These are phyloP conservation scores for Timandra comae DNA, from an alignment of 2,888 invertebrate species.

Conservation along the genomic window DNA sequence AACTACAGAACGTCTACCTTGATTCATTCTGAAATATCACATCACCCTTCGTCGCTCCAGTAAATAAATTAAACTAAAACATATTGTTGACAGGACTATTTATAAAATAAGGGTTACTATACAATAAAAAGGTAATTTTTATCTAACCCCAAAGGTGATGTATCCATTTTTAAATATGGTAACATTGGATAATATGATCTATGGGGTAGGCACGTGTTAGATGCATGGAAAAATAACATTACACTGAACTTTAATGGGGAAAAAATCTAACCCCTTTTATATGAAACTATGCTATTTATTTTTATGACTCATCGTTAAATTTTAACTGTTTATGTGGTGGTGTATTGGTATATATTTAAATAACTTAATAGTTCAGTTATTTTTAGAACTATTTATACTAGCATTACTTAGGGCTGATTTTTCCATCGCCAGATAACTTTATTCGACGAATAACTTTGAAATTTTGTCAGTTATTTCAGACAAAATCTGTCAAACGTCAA, in stretches of 20 bases:
- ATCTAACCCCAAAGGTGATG: constrained; percentile 47
- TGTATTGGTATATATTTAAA: not conserved
- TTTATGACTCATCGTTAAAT: constrained; percentile 38
- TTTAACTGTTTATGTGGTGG: constrained; percentile 24
- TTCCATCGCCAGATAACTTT: no score
- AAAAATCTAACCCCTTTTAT: constrained; percentile 30
- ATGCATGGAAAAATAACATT: constrained; percentile 48
- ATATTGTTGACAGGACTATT: constrained; percentile 61
- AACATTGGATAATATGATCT: constrained; percentile 50
- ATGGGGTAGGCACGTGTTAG: constrained; percentile 54
- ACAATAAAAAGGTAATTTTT: constrained; percentile 59
- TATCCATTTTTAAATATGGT: constrained; percentile 60
- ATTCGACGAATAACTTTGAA: no score
- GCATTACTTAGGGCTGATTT: no score
- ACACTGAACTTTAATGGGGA: constrained; percentile 38
- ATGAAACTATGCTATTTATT: constrained; percentile 32
- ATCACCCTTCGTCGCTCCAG: constrained; percentile 14
- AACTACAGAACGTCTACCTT: not conserved
- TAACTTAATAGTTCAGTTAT: not conserved
- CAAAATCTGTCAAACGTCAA: no score
- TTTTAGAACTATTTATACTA: no score
- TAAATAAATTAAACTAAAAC: constrained; percentile 21
- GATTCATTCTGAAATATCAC: constrained; percentile 3
- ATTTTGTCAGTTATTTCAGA: no score
- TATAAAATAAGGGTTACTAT: constrained; percentile 37